Evolutionary conservation across 2,113 vertebrate species (phyloP), one percentile per base, ranked within the genome.

Genomic region (Oxyruncus cristatus): DNA sequence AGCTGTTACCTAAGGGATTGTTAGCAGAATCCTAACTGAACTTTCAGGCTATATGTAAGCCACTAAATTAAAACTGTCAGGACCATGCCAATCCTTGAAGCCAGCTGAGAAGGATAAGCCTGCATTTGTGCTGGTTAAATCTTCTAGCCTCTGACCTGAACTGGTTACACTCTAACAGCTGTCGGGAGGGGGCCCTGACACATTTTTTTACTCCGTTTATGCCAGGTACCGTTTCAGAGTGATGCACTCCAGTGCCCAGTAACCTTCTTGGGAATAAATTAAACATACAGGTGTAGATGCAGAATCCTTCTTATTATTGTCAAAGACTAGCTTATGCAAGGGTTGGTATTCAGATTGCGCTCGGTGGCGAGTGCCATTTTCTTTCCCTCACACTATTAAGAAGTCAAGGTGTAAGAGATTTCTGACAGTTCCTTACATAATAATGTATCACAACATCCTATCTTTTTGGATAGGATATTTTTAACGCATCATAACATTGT

Each of bases 141-240:
- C 30, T 56, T 85, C 44, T 44, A 27, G 39, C 20, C 32, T 73
- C 28, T 70, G 27, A 65, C 44, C 2, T 3, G 19, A 92, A 62
- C 32, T 5, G 14, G 19, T 17, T 39, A 33, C 4, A n/a, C 0
- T 2, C 5, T 22, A 65, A 68, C 15, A 46, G 6, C 67, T 47
- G 20, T 24, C 0, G 0, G 13, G 27, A 47, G 9, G 17, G 11
- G 20, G 6, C 1, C 16, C 8, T 27, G 17, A 53, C 35, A 9
- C 1, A 9, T 30, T 79, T 85, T 85, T 37, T 67, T 6, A 53
- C 28, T 35, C 41, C 56, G 1, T 39, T 89, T 62, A 32, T 35
- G 7, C 35, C 58, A n/a, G 11, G 32, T 41, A 12, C 10, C 17
- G 5, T 21, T 74, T 81, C 46, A 62, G 19, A 84, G 46, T 5